These are phyloP conservation scores for Lepus timidus DNA, from an alignment of 2,113 vertebrate species.

Conservation along the genomic window DNA sequence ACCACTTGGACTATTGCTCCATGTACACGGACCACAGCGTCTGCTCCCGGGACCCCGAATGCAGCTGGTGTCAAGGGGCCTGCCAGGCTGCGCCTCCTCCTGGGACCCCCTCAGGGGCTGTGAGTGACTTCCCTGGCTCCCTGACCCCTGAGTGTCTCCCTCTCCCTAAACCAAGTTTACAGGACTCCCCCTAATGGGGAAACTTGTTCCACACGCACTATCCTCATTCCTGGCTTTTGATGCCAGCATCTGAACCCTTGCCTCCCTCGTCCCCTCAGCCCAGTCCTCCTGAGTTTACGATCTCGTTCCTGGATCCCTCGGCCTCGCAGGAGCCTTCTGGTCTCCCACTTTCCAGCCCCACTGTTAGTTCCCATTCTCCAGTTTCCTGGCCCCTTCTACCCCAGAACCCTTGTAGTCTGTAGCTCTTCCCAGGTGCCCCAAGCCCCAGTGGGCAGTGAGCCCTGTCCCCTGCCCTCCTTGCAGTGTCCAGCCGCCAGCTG, in stretches of 20 bases:
- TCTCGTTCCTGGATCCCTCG: not conserved
- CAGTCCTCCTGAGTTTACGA: not conserved
- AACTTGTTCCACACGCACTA: not conserved
- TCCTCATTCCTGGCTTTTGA: not conserved
- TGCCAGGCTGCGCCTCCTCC: conserved; percentile 93
- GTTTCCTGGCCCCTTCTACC: not conserved
- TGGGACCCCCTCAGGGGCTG: conserved; percentile 74
- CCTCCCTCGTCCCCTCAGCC: not conserved
- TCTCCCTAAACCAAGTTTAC: not conserved
- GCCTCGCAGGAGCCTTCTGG: not conserved
- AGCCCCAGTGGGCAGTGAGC: not conserved
- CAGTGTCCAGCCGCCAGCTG: conserved; percentile 95
- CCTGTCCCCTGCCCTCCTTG: not conserved
- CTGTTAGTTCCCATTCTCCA: not conserved
- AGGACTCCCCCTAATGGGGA: not conserved
- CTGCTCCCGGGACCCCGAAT: conserved; percentile 94
- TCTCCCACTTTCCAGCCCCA: not conserved
- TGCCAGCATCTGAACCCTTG: not conserved
- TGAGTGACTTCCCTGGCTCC: conserved; percentile 65
- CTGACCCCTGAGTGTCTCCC: not conserved
- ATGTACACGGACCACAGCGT: conserved; percentile 93
- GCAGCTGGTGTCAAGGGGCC: conserved; percentile 94
- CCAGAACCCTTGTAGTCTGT: not conserved
- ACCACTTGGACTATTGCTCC: conserved; percentile 92
- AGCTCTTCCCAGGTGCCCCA: not conserved